Evolutionary conservation across 2,888 invertebrate species (phyloP).

Genomic region (Liodrosophila aerea): DNA sequence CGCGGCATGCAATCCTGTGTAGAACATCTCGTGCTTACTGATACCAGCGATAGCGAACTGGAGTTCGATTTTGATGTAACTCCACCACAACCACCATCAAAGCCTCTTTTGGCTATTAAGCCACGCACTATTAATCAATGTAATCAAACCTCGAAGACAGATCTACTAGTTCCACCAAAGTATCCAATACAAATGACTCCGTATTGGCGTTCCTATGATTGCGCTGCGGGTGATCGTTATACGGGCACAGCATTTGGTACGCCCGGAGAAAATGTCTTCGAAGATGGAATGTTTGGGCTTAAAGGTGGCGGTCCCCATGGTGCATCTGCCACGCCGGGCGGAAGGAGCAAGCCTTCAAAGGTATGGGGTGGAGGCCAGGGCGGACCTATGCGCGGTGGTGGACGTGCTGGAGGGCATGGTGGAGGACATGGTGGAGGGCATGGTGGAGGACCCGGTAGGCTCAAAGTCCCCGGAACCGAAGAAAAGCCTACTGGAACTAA

Average conservation of each 20-base stretch:
- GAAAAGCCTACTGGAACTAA: slow-evolving; percentile 17
- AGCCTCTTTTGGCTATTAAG: slow-evolving; percentile 82
- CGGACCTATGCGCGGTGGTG: slow-evolving; percentile 23
- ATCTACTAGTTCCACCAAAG: slow-evolving; percentile 74
- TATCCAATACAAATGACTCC: slow-evolving; percentile 57
- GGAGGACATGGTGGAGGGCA: slow-evolving; percentile 1
- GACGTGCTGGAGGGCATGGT: slow-evolving; percentile 9
- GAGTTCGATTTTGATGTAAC: slow-evolving; percentile 88
- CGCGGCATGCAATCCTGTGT: slow-evolving; percentile 60
- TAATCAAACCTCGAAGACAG: slow-evolving; percentile 85
- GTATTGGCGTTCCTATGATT: slow-evolving; percentile 69
- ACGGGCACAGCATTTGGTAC: slow-evolving; percentile 49
- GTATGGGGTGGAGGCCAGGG: slow-evolving; percentile 23
- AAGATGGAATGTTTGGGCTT: slow-evolving; percentile 58
- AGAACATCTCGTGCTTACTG: slow-evolving; percentile 73
- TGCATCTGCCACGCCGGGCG: neutral
- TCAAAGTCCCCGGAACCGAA: slow-evolving; percentile 31
- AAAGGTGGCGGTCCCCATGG: slow-evolving; percentile 54
- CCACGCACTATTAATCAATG: slow-evolving; percentile 84
- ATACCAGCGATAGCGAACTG: slow-evolving; percentile 83
- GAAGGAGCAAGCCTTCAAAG: slow-evolving; percentile 3
- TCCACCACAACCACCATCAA: slow-evolving; percentile 86
- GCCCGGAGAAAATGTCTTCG: slow-evolving; percentile 38
- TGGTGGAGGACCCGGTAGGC: slow-evolving; percentile 4
- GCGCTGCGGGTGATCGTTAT: slow-evolving; percentile 65